phyloP scores from a whole-genome alignment of 2,113 vertebrate genomes.

The Nipponia nippon region DNA sequence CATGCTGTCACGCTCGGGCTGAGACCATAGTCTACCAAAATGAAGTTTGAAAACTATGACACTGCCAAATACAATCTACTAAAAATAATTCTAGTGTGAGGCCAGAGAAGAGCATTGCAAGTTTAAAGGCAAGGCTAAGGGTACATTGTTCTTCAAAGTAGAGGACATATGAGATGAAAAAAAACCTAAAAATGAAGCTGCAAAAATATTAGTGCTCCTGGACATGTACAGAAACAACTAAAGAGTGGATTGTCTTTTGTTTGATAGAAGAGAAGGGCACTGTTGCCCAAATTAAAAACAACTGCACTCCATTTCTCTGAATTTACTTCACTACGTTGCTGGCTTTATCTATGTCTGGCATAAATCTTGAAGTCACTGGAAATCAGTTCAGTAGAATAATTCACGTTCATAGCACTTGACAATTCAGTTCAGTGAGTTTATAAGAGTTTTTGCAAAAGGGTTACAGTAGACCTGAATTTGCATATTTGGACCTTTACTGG shows the following conservation, averaged over 20 bases:
- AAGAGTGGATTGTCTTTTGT: neutral
- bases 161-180: neutral
- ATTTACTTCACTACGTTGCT: neutral
- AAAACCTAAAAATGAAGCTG: slow-evolving; percentile 14
- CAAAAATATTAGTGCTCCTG: neutral
- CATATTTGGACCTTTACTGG: neutral
- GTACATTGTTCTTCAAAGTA: neutral
- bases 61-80: neutral
- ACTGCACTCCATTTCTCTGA: neutral
- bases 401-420: neutral
- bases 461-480: neutral
- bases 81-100: neutral
- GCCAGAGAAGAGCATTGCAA: neutral
- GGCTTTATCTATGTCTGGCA: neutral
- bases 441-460: neutral
- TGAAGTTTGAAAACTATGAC: neutral
- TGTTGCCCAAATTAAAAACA: neutral
- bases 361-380: neutral
- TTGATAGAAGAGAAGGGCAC: neutral
- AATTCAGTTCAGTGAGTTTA: neutral
- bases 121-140: neutral
- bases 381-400: neutral
- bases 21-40: neutral
- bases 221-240: neutral
- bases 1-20: neutral